phyloP scores from a whole-genome alignment of 2,888 invertebrate genomes.

The Caenorhabditis uteleia region DNA sequence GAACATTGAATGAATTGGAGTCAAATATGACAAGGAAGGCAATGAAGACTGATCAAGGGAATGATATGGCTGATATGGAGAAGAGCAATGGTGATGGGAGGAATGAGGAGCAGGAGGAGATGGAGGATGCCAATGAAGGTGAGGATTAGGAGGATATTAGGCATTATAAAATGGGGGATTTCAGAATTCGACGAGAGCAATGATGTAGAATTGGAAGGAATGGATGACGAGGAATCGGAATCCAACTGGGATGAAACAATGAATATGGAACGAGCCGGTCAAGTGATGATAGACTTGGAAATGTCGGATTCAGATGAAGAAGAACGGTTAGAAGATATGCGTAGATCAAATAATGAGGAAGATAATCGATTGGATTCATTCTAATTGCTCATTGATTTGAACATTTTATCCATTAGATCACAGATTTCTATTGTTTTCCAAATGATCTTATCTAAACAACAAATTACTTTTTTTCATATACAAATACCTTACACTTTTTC shows the following conservation, averaged over 20 bases:
- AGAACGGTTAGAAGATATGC: conserved; percentile 43
- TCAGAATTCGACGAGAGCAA: conserved; percentile 4
- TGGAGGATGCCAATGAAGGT: conserved; percentile 19
- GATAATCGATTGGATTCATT: conserved; percentile 32
- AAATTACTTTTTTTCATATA: not conserved
- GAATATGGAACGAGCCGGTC: conserved; percentile 46
- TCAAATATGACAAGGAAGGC: conserved; percentile 48
- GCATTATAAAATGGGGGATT: too few relatives aligned
- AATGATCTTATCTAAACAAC: not conserved
- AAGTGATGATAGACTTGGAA: conserved; percentile 64
- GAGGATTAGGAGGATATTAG: conserved; percentile 6
- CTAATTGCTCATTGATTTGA: not conserved
- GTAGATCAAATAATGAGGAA: conserved; percentile 24
- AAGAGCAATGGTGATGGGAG: conserved; percentile 7
- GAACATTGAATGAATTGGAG: conserved; percentile 55
- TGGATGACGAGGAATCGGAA: conserved; percentile 6
- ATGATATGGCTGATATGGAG: conserved; percentile 2
- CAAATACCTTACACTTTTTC: too few relatives aligned
- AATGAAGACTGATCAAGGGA: conserved; percentile 8
- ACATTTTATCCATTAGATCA: not conserved
- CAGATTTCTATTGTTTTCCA: not conserved
- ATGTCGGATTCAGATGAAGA: conserved; percentile 67
- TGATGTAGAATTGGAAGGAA: conserved; percentile 1
- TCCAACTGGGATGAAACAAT: conserved; percentile 7
- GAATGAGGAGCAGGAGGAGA: conserved; percentile 7